Percentiles rank a stretch among this genome's conserved stretches.
Evolutionary conservation across 2,113 vertebrate species (phyloP).

Genomic region (Oreochromis niloticus): DNA sequence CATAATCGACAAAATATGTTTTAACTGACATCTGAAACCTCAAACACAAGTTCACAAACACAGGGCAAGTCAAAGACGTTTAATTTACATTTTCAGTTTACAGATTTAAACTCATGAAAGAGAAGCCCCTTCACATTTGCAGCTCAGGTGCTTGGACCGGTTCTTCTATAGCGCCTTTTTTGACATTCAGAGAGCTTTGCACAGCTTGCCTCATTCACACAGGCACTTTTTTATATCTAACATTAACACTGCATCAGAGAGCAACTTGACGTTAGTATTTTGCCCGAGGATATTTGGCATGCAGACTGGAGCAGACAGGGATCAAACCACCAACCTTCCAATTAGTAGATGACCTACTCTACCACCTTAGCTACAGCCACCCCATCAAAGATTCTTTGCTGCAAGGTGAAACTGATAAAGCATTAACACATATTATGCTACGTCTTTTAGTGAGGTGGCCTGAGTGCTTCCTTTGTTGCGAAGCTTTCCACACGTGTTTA

Average conservation of each 20-base stretch:
- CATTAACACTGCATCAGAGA: not conserved
- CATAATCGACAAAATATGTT: not conserved
- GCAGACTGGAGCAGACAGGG: not conserved
- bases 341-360: not conserved
- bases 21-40: not conserved
- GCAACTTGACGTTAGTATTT: not conserved
- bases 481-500: not conserved
- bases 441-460: not conserved
- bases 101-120: not conserved
- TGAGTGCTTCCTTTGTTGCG: not conserved
- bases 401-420: not conserved
- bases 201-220: not conserved
- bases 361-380: not conserved
- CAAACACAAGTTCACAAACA: not conserved
- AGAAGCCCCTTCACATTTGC: not conserved
- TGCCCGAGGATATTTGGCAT: not conserved
- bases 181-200: not conserved
- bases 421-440: not conserved
- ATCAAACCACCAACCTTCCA: not conserved
- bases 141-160: fast-evolving
- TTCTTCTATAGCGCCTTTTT: not conserved
- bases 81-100: not conserved
- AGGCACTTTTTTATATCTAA: not conserved
- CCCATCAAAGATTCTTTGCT: not conserved
- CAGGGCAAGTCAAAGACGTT: too few relatives aligned